Evolutionary conservation across 1,140 invertebrate genomes (phyloP), one percentile per base, ranked within the genome.

Genomic region (Cotesia glomerata): DNA sequence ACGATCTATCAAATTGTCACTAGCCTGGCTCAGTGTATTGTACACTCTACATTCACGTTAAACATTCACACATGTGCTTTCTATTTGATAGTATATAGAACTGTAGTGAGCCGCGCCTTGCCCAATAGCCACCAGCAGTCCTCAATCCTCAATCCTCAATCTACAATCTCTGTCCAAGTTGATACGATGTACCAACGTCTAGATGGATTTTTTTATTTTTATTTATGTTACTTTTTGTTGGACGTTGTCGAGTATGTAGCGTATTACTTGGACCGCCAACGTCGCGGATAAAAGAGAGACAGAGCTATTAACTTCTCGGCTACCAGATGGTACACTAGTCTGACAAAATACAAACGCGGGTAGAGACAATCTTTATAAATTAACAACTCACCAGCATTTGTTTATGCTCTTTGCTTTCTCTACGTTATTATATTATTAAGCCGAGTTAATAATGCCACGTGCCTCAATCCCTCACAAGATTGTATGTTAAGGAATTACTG

Each of bases 1-100:
- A 74, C 76, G 52, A 80, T 84, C 79, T 82, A 83, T 84, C 82
- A 84, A 83, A 84, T 83, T 82, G 82, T 84, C 80, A 80, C 79
- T 79, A 78, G 78, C 26, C 26, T 26, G 26, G 26, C 26, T 26
- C 26, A 26, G 26, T 26, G 26, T 26, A 26, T 26, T 26, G 1
- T 26, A 26, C 26, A 26, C 26, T 26, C 26, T 26, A 26, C 26
- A 26, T 26, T 26, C 26, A 26, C 26, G 3, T 26, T 26, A 26
- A 26, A 26, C 26, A 26, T 26, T 26, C 26, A 26, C 26, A 26
- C 26, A 26, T 26, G 26, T 26, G 61, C 76, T 77, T 78, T 74
- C 78, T 80, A 77, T 83, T 79, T 78, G 74, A 71, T 77, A 73
- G 76, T 74, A 64, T 26, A 26, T 26, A 26, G 26, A 26, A 26